Evolutionary conservation across 2,888 invertebrate species (phyloP), one percentile per base, ranked within the genome.

Genomic region (Pseudeuparius sepicola): DNA sequence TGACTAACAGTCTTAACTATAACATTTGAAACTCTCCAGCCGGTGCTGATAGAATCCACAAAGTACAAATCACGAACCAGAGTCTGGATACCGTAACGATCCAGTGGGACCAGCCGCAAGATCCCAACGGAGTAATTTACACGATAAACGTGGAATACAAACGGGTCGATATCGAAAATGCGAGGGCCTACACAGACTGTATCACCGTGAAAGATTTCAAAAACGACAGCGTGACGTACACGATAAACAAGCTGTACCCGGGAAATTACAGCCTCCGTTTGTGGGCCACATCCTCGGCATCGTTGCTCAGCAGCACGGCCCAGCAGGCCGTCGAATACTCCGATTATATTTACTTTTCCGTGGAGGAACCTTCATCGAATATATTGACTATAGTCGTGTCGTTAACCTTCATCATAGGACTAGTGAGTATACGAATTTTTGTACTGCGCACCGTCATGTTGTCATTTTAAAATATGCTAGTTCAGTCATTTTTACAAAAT

Each of bases 111-210:
- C 78, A 83, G 46, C 94, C 96, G 0, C 48, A 56, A 13, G 65
- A 77, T 42, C 93, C 96, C 0, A 97, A 97, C 60, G 92, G 96
- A 2, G 70, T 83, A 39, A 78, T 94, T 27, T 74, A 89, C 24
- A 79, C 82, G 0, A 96, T 93, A 61, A 74, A 78, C 42, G 76
- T 94, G 33, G 74, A 78, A 45, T 86, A 84, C 54, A 71, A 71
- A 42, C 68, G 74, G 32, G 66, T 78, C 14, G 80, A 80, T 38
- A 71, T 75, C 25, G 70, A 71, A 53, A 73, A 76, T 57, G 78
- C 78, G 54, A 66, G 67, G 20, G n/a, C 70, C 2, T 63, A 65
- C 4, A 60, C 65, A 16, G 69, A 69, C 42, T 92, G 90, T 57
- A 72, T 85, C n/a, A 70, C 78, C 7, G 40, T 36, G 7, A 44